Evolutionary conservation across 2,797 vertebrate genomes (phyloP).

Genomic region (Macrochelys suwanniensis): DNA sequence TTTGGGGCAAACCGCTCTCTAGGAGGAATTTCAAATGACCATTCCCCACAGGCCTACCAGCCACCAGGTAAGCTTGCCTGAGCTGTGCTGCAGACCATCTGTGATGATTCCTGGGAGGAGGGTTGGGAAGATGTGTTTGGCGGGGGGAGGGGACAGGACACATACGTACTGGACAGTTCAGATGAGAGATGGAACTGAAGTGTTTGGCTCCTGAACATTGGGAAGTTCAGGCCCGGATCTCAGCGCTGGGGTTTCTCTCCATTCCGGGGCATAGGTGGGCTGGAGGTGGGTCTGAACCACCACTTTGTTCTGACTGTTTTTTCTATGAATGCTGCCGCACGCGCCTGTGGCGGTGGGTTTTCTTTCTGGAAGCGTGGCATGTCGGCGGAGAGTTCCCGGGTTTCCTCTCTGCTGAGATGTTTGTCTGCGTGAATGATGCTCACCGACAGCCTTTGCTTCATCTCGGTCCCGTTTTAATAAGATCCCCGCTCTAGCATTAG

Average conservation of each 20-base stretch:
- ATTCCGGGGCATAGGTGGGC: background rate
- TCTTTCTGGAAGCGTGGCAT: fast-evolving
- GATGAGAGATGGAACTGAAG: background rate
- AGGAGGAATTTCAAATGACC: background rate
- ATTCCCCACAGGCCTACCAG: fast-evolving
- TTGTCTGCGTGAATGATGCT: fast-evolving
- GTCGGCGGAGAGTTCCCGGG: background rate
- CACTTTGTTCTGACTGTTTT: background rate
- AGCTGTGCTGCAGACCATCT: background rate
- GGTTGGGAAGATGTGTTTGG: background rate
- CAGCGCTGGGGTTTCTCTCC: no score
- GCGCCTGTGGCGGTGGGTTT: no score
- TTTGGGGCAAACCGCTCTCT: fast-evolving
- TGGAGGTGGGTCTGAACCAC: background rate
- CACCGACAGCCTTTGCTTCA: background rate
- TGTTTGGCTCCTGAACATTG: background rate
- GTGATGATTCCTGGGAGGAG: no score
- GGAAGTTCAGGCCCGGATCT: background rate
- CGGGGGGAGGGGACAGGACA: background rate
- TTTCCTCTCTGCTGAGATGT: fast-evolving
- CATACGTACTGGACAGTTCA: background rate
- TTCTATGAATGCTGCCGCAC: background rate
- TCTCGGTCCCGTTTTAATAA: background rate
- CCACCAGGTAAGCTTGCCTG: constrained; percentile 45
- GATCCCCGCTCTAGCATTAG: background rate